These are phyloP conservation scores for Thera obeliscata DNA, from an alignment of 2,888 invertebrate genomes.

Conservation along the genomic window DNA sequence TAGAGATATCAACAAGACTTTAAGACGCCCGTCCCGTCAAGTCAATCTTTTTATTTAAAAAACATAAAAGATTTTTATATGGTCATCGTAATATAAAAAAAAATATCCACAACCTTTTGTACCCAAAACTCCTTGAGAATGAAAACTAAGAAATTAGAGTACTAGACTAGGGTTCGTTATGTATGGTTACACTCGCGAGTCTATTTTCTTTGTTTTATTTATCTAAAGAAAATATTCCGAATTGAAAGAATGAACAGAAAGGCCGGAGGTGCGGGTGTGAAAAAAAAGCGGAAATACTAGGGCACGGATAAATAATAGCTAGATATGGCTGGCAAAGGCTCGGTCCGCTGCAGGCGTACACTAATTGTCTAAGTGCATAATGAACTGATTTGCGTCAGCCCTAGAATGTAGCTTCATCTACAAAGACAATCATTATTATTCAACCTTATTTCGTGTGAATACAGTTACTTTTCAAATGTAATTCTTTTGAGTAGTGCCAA, in stretches of 20 bases:
- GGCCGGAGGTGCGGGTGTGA: conserved; percentile 54
- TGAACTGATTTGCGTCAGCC: conserved; percentile 78
- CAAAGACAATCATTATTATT: conserved; percentile 31
- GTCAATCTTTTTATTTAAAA: no score
- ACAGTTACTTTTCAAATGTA: conserved; percentile 51
- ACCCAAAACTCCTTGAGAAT: no score
- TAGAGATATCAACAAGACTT: no score
- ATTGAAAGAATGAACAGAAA: conserved; percentile 30
- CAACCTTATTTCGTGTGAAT: conserved; percentile 45
- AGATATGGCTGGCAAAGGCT: conserved; percentile 53
- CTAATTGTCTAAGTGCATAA: conserved; percentile 83
- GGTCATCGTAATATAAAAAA: no score
- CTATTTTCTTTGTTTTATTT: neutral
- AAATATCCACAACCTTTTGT: no score
- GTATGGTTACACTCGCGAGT: no score
- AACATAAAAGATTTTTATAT: no score
- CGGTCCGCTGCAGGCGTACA: conserved; percentile 69
- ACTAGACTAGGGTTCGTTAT: no score
- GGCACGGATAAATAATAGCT: conserved; percentile 53
- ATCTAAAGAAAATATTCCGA: neutral
- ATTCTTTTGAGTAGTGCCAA: conserved; percentile 26
- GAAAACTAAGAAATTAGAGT: no score
- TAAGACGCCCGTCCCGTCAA: no score
- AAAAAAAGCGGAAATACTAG: conserved; percentile 65
- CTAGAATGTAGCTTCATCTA: conserved; percentile 56